These are phyloP conservation scores for Enteromius thamalakanensis DNA, from an alignment of 2,797 vertebrate species.

Conservation along the genomic window DNA sequence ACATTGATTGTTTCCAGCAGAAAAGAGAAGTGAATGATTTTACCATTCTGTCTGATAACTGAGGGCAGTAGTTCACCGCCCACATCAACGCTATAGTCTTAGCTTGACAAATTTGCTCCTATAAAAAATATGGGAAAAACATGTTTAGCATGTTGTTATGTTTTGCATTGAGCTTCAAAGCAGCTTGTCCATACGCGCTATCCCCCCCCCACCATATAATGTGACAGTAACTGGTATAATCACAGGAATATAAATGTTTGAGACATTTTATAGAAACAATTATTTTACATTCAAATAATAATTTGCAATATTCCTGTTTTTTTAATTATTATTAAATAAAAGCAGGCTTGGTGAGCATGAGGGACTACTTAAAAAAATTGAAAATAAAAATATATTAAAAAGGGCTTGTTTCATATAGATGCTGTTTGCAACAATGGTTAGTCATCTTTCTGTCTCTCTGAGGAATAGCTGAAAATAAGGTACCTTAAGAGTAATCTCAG, in stretches of 20 bases:
- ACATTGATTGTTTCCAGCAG: slow-evolving; percentile 66
- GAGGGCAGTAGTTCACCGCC: slow-evolving; percentile 15
- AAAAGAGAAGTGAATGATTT: slow-evolving; percentile 23
- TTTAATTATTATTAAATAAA: not conserved
- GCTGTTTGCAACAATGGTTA: slow-evolving; percentile 1
- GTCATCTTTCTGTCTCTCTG: slow-evolving; percentile 21
- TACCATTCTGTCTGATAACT: slow-evolving; percentile 45
- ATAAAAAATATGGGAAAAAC: slow-evolving; percentile 22
- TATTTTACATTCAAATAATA: not conserved
- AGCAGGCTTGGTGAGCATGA: not conserved
- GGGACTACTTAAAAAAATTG: not conserved
- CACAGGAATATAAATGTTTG: too few relatives aligned
- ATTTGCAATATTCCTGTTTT: not conserved
- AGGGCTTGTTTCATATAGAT: not conserved
- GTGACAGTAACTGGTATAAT: too few relatives aligned
- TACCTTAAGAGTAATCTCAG: slow-evolving; percentile 20
- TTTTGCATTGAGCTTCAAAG: not conserved
- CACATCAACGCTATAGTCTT: not conserved
- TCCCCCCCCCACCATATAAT: not conserved
- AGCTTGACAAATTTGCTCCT: not conserved
- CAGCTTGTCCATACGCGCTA: not conserved
- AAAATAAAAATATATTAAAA: not conserved
- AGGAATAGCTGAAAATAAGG: slow-evolving; percentile 2
- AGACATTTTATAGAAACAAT: not conserved
- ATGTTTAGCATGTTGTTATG: not conserved